Conservation (phyloP, 2,797 vertebrate genomes). For the Gymnothorax javanicus region DNA sequence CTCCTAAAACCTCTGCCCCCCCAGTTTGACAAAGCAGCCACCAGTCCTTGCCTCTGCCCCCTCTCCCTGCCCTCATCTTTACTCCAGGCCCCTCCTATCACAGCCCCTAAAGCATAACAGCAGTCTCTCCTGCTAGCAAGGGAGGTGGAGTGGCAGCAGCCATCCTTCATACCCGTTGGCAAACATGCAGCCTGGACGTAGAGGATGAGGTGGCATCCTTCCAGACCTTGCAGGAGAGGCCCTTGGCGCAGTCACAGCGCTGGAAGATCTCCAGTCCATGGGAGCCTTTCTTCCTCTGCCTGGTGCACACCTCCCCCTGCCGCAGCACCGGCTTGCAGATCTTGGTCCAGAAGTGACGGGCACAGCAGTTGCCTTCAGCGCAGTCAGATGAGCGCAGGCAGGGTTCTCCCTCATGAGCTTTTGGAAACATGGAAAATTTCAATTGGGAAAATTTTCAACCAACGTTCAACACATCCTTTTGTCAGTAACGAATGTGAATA, state of each 20-base stretch:
- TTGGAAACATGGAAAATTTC: not conserved
- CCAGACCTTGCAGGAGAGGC: conserved; percentile 96
- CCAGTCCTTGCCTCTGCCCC: not conserved
- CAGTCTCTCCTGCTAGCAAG: not conserved
- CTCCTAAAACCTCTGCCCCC: conserved; percentile 1
- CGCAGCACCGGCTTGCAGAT: conserved; percentile 97
- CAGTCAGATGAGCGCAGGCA: conserved; percentile 95
- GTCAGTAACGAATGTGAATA: not conserved
- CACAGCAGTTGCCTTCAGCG: conserved; percentile 91
- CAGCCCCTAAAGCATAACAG: conserved; percentile 25
- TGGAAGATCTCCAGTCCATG: conserved; percentile 96
- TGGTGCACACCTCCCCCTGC: conserved; percentile 95
- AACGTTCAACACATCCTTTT: not conserved
- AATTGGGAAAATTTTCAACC: not conserved
- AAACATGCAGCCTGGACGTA: conserved; percentile 96
- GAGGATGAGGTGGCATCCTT: conserved; percentile 97
- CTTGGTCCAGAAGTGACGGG: conserved; percentile 99
- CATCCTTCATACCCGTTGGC: conserved; percentile 86
- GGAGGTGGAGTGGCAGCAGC: not conserved
- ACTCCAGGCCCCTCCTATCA: not conserved
- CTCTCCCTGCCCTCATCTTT: not conserved
- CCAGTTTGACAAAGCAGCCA: not conserved
- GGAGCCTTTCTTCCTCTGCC: conserved; percentile 95
- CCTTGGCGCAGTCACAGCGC: conserved; percentile 96
- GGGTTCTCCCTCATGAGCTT: conserved; percentile 91